Base-by-base conservation (phyloP, 2,888 invertebrate species). In the Apodemia mormo region DNA sequence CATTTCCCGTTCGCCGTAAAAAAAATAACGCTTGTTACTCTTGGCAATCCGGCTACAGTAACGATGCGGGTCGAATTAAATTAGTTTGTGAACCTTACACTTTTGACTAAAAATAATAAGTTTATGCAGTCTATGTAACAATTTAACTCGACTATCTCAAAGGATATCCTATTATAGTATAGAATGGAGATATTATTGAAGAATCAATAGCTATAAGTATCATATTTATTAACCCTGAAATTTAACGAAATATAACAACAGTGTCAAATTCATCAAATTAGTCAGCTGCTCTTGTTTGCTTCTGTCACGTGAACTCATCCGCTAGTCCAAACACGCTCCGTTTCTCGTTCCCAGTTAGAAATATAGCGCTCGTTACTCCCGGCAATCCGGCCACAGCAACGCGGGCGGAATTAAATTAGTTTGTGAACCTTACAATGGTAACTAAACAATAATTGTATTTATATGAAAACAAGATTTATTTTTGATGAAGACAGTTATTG, bases 271-370 rank as follows among this genome's bases (percentile, higher is more conserved):
- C 8, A 54, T 54, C 22, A 54, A 54, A 22, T 54, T 22, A 54
- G 22, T 54, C 54, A 8, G 54, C 22, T 22, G 45, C 7, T 45
- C 6, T 8, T 22, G 7, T 54, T 54, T 8, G 54, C 14, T 33
- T 37, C 12, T 64, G 64, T 64, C 64, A 64, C 64, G 37, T 2
- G 8, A 37, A 37, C 64, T 64, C 64, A 64, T 64, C 64, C 37
- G 37, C 37, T 37, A 64, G 64, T 64, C 64, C n/a, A 64, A 64
- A 64, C 64, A 64, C 64, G 37, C 64, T 64, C 64, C 7, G 64
- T 37, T 37, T 37, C 37, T 64, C 64, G n/a, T 64, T 64, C 37
- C 14, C 64, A 37, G 37, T 37, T 64, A 64, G 37, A 37, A 64
- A 64, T 37, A 64, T 64, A 37, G 37, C 37, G 37, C 64, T 64